Base-by-base conservation (phyloP, 2,797 vertebrate species). In the Allobates femoralis region DNA sequence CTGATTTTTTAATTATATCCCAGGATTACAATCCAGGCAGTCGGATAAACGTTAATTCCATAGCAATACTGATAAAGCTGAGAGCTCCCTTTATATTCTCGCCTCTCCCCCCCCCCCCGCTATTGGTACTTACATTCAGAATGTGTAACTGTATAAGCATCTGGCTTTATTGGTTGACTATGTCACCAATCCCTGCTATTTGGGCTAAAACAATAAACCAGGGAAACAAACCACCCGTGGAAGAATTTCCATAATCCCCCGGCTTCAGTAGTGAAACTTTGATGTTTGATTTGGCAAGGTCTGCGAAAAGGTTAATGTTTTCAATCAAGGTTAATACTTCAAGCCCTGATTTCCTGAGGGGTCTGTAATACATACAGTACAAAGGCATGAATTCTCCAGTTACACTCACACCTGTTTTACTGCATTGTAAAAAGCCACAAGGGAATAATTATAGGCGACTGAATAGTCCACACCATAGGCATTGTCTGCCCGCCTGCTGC, bases 1-100 rank as follows among this genome's bases (percentile, higher is more conserved):
- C 92, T 93, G 91, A 92, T 94, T 93, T 92, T 94, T 97, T 97
- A 97, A 97, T 96, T 94, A 94, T 93, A 95, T 94, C 94, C 91
- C 93, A 92, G 95, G 96, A 97, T 97, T 97, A 97, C 94, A 93
- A 93, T 92, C 93, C 88, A 94, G 94, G 93, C 95, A 96, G 96
- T 94, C 93, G 93, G 96, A 92, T 92, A 91, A 92, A 91, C 85
- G 89, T 91, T 92, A 92, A 92, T 89, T 87, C 90, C 89, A 89
- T 90, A 81, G 87, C 91, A 77, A 84, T 83, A 53, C 86, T 23
- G 88, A 90, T 89, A 84, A 89, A 86, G 75, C 85, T 87, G 79
- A 87, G 15, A 73, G 77, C 26, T 55, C 86, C 30, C 64, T 76
- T 46, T 78, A 23, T 75, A 15, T 66, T 86, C 81, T 30, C 64